Evolutionary conservation across 2,797 vertebrate species (phyloP), one percentile per base, ranked within the genome.

Genomic region (Rhinella marina): DNA sequence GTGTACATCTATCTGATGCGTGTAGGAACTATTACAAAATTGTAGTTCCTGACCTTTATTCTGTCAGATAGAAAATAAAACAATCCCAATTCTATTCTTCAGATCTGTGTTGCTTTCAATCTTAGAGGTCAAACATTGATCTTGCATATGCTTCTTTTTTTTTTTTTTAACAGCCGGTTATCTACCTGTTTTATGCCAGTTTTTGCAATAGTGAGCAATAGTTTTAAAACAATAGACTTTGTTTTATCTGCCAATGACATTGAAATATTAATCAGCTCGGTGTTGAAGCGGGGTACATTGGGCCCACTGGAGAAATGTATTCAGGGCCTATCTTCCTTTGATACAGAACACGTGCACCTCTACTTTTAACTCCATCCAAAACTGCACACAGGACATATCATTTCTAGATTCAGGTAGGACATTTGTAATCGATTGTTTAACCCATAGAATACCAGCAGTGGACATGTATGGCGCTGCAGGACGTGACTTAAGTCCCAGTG

Each of bases 61-160:
- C 66, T 73, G 25, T 21, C 50, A 84, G 23, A 83, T 57, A 57
- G 66, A 84, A 82, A 84, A 73, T 73, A 84, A 41, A 73, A 59
- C 59, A 27, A 72, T 57, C 32, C 17, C n/a, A 84, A 32, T 56
- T 25, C n/a, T 32, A 68, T 82, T 54, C 7, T 21, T 59, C 32
- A 32, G 8, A 73, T 48, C 19, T 73, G 29, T 41, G 29, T 17
- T 59, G 56, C 56, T 80, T 32, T 61, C 77, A 80, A 81, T 61
- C 23, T 81, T 81, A 81, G 78, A 81, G 78, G 78, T 81, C 78
- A 81, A 61, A 32, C 57, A 11, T 59, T 80, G 56, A 19, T 80
- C 77, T 81, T 81, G 25, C 29, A 81, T 81, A 62, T 81, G 19
- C 29, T 32, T 80, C 17, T 81, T 61, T 17, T 80, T 59, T 29